Conservation (phyloP, 1,140 invertebrate species). For the Penaeus vannamei region DNA sequence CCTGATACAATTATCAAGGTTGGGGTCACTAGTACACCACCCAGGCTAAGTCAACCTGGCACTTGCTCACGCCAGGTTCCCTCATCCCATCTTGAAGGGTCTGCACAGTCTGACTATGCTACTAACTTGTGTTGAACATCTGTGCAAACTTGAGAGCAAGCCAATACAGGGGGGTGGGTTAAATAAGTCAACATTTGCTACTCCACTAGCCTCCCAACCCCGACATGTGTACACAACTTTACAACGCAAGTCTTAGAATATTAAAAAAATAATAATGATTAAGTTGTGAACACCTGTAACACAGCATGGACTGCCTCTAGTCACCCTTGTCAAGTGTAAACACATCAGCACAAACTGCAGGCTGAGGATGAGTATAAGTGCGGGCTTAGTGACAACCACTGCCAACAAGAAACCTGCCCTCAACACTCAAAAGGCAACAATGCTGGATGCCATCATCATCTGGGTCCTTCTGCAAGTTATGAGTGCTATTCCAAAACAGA, state of each 20-base stretch:
- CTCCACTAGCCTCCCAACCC: slow-evolving; percentile 24
- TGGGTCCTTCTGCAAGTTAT: too few relatives aligned
- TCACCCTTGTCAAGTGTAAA: slow-evolving; percentile 58
- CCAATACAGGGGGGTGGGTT: slow-evolving; percentile 1
- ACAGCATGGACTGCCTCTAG: slow-evolving; percentile 27
- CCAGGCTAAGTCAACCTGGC: too few relatives aligned
- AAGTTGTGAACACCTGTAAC: slow-evolving; percentile 38
- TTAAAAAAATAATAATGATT: slow-evolving; percentile 29
- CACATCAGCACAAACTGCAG: slow-evolving; percentile 53
- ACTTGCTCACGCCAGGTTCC: too few relatives aligned
- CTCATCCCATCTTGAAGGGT: too few relatives aligned
- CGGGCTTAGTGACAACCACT: slow-evolving; percentile 31
- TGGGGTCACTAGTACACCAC: too few relatives aligned
- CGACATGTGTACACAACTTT: slow-evolving; percentile 9
- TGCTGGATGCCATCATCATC: too few relatives aligned
- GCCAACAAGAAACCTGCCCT: slow-evolving; percentile 18
- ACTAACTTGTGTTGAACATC: neutral
- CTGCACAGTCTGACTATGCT: too few relatives aligned
- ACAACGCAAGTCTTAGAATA: slow-evolving; percentile 37
- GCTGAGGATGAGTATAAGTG: slow-evolving; percentile 33
- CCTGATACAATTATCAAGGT: too few relatives aligned
- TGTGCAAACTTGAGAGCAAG: slow-evolving; percentile 23
- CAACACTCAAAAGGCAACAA: too few relatives aligned
- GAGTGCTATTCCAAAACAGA: too few relatives aligned
- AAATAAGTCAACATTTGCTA: slow-evolving; percentile 6